Evolutionary conservation across 2,888 invertebrate species (phyloP).

Genomic region (Coenonympha glycerion): DNA sequence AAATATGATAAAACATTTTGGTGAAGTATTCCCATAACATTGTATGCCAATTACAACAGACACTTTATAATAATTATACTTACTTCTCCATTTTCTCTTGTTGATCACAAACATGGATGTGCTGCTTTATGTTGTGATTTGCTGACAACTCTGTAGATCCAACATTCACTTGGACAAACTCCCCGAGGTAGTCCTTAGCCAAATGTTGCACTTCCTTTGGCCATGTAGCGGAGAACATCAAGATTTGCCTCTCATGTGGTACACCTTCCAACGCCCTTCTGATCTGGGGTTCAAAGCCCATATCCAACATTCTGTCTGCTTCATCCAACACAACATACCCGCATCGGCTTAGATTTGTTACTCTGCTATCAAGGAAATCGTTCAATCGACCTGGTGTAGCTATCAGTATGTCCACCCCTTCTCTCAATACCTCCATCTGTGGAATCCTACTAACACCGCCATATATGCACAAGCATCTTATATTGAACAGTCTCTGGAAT

Average conservation of each 20-base stretch:
- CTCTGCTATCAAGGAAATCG: constrained; percentile 84
- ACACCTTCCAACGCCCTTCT: constrained; percentile 93
- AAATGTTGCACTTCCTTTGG: constrained; percentile 93
- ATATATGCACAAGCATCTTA: constrained; percentile 88
- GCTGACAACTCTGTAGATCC: constrained; percentile 91
- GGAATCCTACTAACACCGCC: constrained; percentile 86
- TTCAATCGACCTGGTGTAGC: constrained; percentile 92
- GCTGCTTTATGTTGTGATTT: constrained; percentile 91
- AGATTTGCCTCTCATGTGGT: constrained; percentile 92
- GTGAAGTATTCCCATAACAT: too few species aligned
- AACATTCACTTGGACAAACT: constrained; percentile 94
- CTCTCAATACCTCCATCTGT: constrained; percentile 78
- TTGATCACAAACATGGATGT: constrained; percentile 87
- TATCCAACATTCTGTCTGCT: constrained; percentile 96
- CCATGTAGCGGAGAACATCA: constrained; percentile 99
- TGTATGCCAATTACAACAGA: too few species aligned
- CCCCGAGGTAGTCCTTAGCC: constrained; percentile 92
- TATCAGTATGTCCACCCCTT: constrained; percentile 89
- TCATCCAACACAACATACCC: constrained; percentile 92
- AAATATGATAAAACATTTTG: too few species aligned
- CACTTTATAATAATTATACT: constrained; percentile 27
- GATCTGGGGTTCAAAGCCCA: constrained; percentile 98
- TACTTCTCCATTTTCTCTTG: constrained; percentile 81
- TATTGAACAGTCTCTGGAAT: constrained; percentile 82
- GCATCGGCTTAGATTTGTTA: constrained; percentile 82